A percentile compares a stretch with the other conserved stretches of the same genome.
Conservation (phyloP, 2,888 invertebrate species). For the Hydriomena furcata region DNA sequence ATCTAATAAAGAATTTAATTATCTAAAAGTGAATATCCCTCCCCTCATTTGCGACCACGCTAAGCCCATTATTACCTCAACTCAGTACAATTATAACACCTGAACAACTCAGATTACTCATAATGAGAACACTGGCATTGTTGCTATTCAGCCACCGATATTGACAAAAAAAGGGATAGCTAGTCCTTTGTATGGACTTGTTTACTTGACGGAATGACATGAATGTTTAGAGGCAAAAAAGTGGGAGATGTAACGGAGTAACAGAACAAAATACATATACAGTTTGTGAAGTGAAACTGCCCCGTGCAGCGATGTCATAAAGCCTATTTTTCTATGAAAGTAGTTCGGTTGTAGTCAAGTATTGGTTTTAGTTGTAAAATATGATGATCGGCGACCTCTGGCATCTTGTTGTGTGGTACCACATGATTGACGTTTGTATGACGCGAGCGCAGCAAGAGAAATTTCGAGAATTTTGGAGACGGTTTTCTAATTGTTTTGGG, state of each 20-base stretch:
- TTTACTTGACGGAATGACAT: slow-evolving; percentile 74
- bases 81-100: slow-evolving; percentile 71
- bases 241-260: slow-evolving; percentile 54
- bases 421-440: slow-evolving; percentile 78
- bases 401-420: slow-evolving; percentile 68
- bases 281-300: slow-evolving; percentile 38
- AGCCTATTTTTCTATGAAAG: slow-evolving; percentile 37
- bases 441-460: slow-evolving; percentile 63
- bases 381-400: slow-evolving; percentile 75
- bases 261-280: slow-evolving; percentile 41
- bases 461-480: slow-evolving; percentile 64
- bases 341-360: slow-evolving; percentile 16
- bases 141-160: slow-evolving; percentile 72
- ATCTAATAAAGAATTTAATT: no score
- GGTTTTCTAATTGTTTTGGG: slow-evolving; percentile 48
- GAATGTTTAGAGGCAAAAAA: slow-evolving; percentile 74
- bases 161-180: slow-evolving; percentile 69
- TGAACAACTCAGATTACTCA: slow-evolving; percentile 72
- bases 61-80: slow-evolving; percentile 67
- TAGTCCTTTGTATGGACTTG: slow-evolving; percentile 75
- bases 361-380: slow-evolving; percentile 48
- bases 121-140: slow-evolving; percentile 76
- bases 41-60: slow-evolving; percentile 48
- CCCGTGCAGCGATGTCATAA: slow-evolving; percentile 38
- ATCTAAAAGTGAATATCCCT: no score